Conservation (phyloP, 2,113 vertebrate species). For the Malurus elegans region DNA sequence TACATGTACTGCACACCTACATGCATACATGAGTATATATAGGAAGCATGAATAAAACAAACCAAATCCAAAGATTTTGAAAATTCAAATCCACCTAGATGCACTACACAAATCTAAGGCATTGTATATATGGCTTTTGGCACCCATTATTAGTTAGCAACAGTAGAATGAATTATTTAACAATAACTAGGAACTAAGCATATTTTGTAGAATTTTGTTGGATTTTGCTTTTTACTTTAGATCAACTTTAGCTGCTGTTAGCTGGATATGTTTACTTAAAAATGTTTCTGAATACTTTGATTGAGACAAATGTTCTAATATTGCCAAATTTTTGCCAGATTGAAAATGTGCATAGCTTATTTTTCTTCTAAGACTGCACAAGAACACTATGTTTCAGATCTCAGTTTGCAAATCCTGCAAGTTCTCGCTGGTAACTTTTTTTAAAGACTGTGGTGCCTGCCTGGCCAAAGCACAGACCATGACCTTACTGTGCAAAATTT, state of each 20-base stretch:
- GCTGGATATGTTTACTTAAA: constrained; percentile 65
- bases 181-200: constrained; percentile 3
- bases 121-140: neutral
- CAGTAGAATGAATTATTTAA: constrained; percentile 64
- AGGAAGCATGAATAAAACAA: neutral
- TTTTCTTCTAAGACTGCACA: constrained; percentile 56
- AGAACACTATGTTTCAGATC: constrained; percentile 37
- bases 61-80: neutral
- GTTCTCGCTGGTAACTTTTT: neutral
- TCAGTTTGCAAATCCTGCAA: constrained; percentile 17
- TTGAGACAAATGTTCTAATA: constrained; percentile 46
- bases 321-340: constrained; percentile 64
- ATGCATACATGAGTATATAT: neutral
- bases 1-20: neutral
- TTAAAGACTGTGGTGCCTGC: neutral
- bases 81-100: neutral
- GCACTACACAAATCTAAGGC: neutral
- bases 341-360: constrained; percentile 61
- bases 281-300: constrained; percentile 63
- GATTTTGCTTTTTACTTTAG: constrained; percentile 54
- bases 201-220: neutral
- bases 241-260: constrained; percentile 47
- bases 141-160: neutral
- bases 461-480: neutral
- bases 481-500: neutral